Evolutionary conservation across 2,888 invertebrate genomes (phyloP).

Genomic region (Stenoptilia bipunctidactyla): DNA sequence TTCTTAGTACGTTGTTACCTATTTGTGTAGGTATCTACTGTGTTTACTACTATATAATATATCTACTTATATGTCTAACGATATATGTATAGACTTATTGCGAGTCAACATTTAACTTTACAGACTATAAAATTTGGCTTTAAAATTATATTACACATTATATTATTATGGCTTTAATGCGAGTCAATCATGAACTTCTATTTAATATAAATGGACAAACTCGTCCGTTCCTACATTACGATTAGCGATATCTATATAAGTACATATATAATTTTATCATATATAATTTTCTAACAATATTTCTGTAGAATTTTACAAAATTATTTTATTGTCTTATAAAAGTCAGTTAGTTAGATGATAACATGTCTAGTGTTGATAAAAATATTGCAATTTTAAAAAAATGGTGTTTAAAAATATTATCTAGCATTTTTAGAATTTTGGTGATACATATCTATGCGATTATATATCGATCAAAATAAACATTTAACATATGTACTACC

Average conservation of each 20-base stretch:
- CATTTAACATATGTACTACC: conserved; percentile 11
- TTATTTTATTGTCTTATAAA: conserved; percentile 54
- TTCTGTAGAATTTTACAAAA: conserved; percentile 56
- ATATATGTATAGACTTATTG: conserved; percentile 50
- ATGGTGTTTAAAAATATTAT: conserved; percentile 37
- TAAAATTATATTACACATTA: conserved; percentile 62
- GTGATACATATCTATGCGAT: conserved; percentile 45
- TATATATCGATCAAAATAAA: conserved; percentile 9
- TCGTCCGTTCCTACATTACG: conserved; percentile 39
- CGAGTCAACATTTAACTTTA: conserved; percentile 60
- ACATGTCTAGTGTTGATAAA: conserved; percentile 39
- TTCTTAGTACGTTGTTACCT: conserved; percentile 61
- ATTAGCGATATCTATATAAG: conserved; percentile 47
- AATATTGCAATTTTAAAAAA: conserved; percentile 41
- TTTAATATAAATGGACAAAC: conserved; percentile 35
- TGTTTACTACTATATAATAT: conserved; percentile 45
- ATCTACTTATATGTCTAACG: conserved; percentile 15
- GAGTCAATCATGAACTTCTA: conserved; percentile 60
- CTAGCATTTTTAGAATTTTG: conserved; percentile 28
- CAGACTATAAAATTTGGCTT: conserved; percentile 72
- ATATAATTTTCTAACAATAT: conserved; percentile 65
- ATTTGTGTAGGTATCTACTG: conserved; percentile 43
- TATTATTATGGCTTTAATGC: conserved; percentile 59
- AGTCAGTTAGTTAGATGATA: conserved; percentile 40
- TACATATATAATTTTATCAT: conserved; percentile 46